phyloP scores from a whole-genome alignment of 2,113 vertebrate genomes.

The Genyomyrus donnyi region DNA sequence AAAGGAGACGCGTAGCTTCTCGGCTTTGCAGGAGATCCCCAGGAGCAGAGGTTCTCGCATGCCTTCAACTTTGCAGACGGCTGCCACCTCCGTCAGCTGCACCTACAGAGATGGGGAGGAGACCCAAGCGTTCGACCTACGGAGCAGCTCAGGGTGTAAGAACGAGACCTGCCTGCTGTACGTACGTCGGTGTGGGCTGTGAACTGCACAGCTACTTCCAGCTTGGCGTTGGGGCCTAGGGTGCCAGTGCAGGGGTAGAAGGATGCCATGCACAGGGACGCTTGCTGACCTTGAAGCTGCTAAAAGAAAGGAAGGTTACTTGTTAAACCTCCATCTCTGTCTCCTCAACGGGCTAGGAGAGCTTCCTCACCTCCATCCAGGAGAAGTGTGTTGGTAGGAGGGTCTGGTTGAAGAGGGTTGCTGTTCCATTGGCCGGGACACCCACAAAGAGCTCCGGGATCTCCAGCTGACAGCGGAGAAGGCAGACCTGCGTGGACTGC shows the following conservation, averaged over 20 bases:
- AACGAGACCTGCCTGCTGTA: not conserved
- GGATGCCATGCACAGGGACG: slow-evolving; percentile 48
- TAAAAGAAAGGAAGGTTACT: not conserved
- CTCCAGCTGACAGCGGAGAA: slow-evolving; percentile 63
- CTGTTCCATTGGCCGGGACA: slow-evolving; percentile 45
- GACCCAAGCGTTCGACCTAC: not conserved
- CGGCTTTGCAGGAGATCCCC: slow-evolving; percentile 62
- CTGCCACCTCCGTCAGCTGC: slow-evolving; percentile 61
- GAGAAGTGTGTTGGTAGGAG: slow-evolving; percentile 69
- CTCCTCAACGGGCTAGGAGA: not conserved
- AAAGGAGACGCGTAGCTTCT: slow-evolving; percentile 66
- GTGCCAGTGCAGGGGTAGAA: slow-evolving; percentile 61
- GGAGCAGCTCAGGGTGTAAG: not conserved
- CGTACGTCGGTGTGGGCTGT: slow-evolving; percentile 60
- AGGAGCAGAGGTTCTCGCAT: slow-evolving; percentile 71
- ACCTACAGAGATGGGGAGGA: slow-evolving; percentile 53
- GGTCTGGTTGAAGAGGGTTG: slow-evolving; percentile 76
- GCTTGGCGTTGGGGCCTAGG: slow-evolving; percentile 66
- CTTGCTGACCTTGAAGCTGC: slow-evolving; percentile 69
- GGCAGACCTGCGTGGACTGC: slow-evolving; percentile 70
- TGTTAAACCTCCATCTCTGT: not conserved
- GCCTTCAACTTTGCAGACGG: slow-evolving; percentile 71
- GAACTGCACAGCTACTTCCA: slow-evolving; percentile 64
- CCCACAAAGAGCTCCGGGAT: slow-evolving; percentile 70
- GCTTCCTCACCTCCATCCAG: slow-evolving; percentile 66